These are phyloP conservation scores for Elachura formosa DNA, from an alignment of 2,113 vertebrate species.

Conservation along the genomic window DNA sequence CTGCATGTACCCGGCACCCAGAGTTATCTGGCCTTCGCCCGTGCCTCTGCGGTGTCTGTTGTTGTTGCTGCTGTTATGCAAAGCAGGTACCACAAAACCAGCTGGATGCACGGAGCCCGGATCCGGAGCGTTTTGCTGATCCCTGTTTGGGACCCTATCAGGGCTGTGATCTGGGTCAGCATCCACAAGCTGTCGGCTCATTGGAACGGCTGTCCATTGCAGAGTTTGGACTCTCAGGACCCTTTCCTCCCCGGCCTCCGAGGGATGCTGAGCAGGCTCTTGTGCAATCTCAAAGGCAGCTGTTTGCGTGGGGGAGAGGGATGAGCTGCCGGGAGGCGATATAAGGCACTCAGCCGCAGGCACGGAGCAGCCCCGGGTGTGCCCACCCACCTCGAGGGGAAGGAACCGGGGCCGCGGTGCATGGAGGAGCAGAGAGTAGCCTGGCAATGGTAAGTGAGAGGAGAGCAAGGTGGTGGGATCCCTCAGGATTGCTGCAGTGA, in stretches of 20 bases:
- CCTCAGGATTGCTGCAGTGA: background rate
- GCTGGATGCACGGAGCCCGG: background rate
- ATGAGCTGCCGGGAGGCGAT: background rate
- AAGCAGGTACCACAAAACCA: background rate
- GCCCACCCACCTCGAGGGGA: background rate
- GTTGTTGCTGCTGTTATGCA: background rate
- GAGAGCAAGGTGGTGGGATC: background rate
- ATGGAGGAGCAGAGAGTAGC: background rate
- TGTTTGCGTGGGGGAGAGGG: background rate
- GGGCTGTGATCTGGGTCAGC: background rate
- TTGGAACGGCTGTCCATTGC: rapidly evolving
- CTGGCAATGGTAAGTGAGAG: background rate
- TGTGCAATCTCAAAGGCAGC: background rate
- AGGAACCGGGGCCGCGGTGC: background rate
- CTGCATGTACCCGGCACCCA: rapidly evolving
- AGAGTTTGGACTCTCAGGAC: background rate
- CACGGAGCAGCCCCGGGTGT: rapidly evolving
- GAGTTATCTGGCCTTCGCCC: background rate
- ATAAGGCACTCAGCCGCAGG: background rate
- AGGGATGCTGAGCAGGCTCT: background rate
- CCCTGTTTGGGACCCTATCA: too few species aligned
- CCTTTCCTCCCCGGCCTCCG: background rate
- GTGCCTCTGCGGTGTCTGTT: background rate
- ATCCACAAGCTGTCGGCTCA: rapidly evolving
- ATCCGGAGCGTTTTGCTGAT: background rate